phyloP scores from a whole-genome alignment of 2,113 vertebrate genomes.

The Tricholaema leucomelas region DNA sequence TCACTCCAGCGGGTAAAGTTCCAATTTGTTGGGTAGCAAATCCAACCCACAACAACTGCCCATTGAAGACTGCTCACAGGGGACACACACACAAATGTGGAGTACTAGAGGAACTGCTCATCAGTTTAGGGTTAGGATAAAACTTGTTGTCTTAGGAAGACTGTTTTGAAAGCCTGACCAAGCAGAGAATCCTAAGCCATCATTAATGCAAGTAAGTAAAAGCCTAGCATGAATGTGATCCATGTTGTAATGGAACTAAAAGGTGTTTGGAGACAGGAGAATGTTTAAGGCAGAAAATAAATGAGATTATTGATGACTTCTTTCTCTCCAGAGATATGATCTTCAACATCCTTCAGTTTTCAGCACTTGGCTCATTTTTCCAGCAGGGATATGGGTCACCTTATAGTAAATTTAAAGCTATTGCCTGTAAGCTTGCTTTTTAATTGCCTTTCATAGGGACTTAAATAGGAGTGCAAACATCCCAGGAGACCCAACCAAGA shows the following conservation, averaged over 20 bases:
- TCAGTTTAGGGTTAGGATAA: not conserved
- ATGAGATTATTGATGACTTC: not conserved
- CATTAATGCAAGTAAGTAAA: not conserved
- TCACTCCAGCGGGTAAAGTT: no score
- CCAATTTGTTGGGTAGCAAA: no score
- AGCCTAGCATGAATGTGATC: not conserved
- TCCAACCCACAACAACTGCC: no score
- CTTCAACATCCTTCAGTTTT: not conserved
- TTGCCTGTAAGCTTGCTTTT: not conserved
- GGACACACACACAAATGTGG: not conserved
- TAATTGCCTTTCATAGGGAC: not conserved
- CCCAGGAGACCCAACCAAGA: not conserved
- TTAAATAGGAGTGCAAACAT: not conserved
- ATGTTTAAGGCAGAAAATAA: constrained; percentile 6
- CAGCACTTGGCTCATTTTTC: not conserved
- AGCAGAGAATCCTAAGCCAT: not conserved
- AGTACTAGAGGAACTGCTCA: not conserved
- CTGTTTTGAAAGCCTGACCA: not conserved
- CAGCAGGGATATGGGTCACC: not conserved
- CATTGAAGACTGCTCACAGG: not conserved
- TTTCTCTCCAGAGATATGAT: not conserved
- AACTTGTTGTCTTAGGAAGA: not conserved
- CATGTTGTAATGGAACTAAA: not conserved
- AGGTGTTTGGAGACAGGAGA: not conserved
- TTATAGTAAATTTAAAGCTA: not conserved